Conservation (phyloP, 2,797 vertebrate genomes). For the Pipistrellus pygmaeus region DNA sequence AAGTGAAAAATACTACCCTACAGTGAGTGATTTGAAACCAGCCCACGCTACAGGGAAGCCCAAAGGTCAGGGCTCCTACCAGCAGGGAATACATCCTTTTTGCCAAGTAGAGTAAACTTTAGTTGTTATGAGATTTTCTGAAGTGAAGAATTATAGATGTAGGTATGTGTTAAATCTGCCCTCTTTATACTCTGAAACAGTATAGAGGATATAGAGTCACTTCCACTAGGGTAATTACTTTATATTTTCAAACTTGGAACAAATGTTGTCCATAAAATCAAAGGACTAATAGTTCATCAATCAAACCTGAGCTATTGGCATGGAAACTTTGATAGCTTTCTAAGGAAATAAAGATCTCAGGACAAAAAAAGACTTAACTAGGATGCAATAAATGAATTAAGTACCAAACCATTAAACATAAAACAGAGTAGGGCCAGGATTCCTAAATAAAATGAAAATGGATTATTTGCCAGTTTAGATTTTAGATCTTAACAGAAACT, state of each 20-base stretch:
- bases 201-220: background rate
- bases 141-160: background rate
- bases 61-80: slow-evolving; percentile 34
- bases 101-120: slow-evolving; percentile 16
- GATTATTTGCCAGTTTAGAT: slow-evolving; percentile 14
- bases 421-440: background rate
- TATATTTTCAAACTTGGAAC: background rate
- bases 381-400: slow-evolving; percentile 13
- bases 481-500: slow-evolving; percentile 30
- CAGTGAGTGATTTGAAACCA: slow-evolving; percentile 54
- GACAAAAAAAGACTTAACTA: background rate
- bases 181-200: background rate
- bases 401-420: background rate
- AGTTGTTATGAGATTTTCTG: slow-evolving; percentile 7
- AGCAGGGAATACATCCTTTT: slow-evolving; percentile 54
- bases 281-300: slow-evolving; percentile 19
- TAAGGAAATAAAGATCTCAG: slow-evolving; percentile 46
- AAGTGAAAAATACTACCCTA: slow-evolving; percentile 41
- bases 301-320: slow-evolving; percentile 11
- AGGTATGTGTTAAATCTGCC: background rate
- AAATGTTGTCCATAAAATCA: slow-evolving; percentile 4
- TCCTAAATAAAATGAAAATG: slow-evolving; percentile 44
- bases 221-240: background rate
- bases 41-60: background rate
- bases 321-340: slow-evolving; percentile 41